Evolutionary conservation across 2,888 invertebrate genomes (phyloP), one percentile per base, ranked within the genome.

Genomic region (Ypsolopha sequella): DNA sequence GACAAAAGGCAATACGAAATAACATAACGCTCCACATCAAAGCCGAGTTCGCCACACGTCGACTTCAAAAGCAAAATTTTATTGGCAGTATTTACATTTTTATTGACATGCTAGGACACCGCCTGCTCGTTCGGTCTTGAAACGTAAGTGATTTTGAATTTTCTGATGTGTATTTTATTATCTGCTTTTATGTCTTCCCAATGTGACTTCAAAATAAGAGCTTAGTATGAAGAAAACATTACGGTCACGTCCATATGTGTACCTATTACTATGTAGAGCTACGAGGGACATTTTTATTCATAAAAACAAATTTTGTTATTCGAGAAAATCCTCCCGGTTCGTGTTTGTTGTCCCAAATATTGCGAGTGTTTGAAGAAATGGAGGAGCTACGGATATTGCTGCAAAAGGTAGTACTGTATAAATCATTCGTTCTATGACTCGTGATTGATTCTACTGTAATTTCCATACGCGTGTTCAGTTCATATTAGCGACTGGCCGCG

Each of bases 81-180:
- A 85, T 85, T 80, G 76, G 70, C 64, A 68, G 63, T 66, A 86
- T 86, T 86, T 82, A 84, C 86, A 85, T 86, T 80, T 86, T 84
- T 86, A 86, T 86, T 86, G 82, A 76, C 71, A 71, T 73, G 73
- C 78, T 75, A 82, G 82, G 82, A 80, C 82, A 81, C 78, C 76
- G 74, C 70, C 73, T 73, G 81, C 68, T 44, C 11, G 62, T 63
- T 68, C 65, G 68, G 73, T 67, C 72, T 76, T 78, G 76, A 79
- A 76, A 81, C 85, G 82, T 85, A 86, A 85, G 86, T 86, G 86
- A 85, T 85, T 86, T 84, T 82, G 81, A 80, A 86, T 86, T 85
- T 85, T 84, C 78, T 80, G 81, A 82, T 84, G 80, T 80, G 76
- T 84, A 81, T 85, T 85, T 85, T 85, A 85, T 76, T 84, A 81